These are phyloP conservation scores for Pyralis farinalis DNA, from an alignment of 2,888 invertebrate genomes.

Conservation along the genomic window DNA sequence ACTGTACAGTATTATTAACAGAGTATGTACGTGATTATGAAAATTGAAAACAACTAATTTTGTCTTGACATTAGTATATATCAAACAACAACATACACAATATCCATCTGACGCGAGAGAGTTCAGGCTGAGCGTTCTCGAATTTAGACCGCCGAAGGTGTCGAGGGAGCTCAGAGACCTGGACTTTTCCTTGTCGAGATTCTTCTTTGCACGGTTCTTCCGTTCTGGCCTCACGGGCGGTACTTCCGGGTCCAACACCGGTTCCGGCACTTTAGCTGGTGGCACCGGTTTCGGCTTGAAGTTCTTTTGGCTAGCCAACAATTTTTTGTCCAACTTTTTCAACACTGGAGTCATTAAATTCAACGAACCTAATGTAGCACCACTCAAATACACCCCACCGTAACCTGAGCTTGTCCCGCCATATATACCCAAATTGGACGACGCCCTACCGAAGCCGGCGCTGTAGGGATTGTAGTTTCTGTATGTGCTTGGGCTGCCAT, in stretches of 20 bases:
- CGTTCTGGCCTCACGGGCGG: constrained; percentile 64
- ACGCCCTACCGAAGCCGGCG: constrained; percentile 58
- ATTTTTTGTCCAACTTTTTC: constrained; percentile 71
- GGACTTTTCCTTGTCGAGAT: constrained; percentile 64
- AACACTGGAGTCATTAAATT: constrained; percentile 80
- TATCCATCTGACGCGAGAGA: constrained; percentile 92
- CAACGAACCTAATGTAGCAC: constrained; percentile 78
- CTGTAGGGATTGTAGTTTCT: constrained; percentile 72
- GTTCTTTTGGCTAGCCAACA: constrained; percentile 73
- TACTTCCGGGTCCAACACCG: constrained; percentile 22
- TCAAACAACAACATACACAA: constrained; percentile 82
- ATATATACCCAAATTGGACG: constrained; percentile 73
- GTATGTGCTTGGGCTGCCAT: constrained; percentile 55
- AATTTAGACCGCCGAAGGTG: constrained; percentile 52
- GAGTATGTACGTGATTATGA: no score
- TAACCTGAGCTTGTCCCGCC: constrained; percentile 85
- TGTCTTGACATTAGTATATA: not conserved
- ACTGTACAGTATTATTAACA: no score
- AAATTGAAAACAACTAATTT: no score
- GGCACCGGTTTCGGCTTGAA: constrained; percentile 70
- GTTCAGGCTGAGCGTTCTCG: constrained; percentile 83
- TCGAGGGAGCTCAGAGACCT: constrained; percentile 65
- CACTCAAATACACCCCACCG: constrained; percentile 84
- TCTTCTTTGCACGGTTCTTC: constrained; percentile 42
- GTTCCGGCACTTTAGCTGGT: constrained; percentile 47